These are phyloP conservation scores for Pteruthius melanotis DNA, from an alignment of 2,113 vertebrate genomes.

Conservation along the genomic window DNA sequence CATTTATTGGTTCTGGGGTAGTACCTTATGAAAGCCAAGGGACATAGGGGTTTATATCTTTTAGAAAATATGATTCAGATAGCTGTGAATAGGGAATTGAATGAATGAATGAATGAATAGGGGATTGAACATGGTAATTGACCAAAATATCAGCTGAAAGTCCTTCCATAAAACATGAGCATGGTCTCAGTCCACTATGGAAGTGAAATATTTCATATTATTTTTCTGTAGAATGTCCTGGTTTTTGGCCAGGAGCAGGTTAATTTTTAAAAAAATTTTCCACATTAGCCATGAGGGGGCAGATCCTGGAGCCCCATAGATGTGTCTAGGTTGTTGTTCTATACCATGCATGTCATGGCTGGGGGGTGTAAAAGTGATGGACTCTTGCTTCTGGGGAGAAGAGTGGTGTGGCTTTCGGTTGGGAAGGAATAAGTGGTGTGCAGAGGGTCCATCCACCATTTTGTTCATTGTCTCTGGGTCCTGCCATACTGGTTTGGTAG, in stretches of 20 bases:
- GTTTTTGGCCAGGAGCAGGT: accelerated
- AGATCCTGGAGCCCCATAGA: neutral
- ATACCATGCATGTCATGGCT: neutral
- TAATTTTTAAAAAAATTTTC: neutral
- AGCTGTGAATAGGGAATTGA: neutral
- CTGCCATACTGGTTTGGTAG: neutral
- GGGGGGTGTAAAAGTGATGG: too few relatives aligned
- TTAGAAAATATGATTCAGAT: neutral
- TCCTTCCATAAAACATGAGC: neutral
- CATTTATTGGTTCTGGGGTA: neutral
- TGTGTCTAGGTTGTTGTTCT: too few relatives aligned
- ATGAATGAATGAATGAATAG: neutral
- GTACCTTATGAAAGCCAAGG: neutral
- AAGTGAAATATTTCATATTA: neutral
- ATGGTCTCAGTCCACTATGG: neutral
- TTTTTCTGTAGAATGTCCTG: neutral
- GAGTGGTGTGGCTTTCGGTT: accelerated
- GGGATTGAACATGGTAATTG: neutral
- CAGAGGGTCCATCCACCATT: neutral
- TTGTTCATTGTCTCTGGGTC: neutral
- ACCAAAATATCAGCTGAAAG: neutral
- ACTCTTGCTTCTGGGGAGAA: neutral
- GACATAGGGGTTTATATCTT: neutral
- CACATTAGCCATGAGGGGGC: neutral
- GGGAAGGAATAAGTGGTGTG: neutral